Evolutionary conservation across 2,113 vertebrate species (phyloP), one percentile per base, ranked within the genome.

Genomic region (Eublepharis macularius): DNA sequence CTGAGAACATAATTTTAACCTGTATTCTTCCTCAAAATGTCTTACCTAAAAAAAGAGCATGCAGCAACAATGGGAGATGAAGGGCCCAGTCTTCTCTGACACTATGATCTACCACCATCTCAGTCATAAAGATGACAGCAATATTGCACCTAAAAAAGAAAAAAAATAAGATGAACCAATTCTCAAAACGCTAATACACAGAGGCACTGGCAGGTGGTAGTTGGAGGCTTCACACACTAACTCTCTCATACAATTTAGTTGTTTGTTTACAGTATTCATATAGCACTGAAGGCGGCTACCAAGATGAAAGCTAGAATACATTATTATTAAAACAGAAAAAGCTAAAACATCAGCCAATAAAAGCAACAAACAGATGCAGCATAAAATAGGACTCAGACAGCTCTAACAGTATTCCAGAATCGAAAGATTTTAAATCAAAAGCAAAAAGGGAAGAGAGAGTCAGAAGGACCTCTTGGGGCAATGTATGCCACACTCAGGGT

Each of bases 61-160:
- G 98, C 29, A 99, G 96, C 34, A 99, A 93, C 24, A 99, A 94
- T 0, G 98, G 98, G 6, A 99, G 96, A 82, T 99, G 99, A 57
- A 99, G 96, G 47, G 98, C 98, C 99, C 99, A 99, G 83, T 99
- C 99, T 92, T 99, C 98, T 93, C 98, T 97, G 86, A 99, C 98
- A 47, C 98, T 99, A 95, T 99, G 98, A 93, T 99, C 99, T 92
- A 98, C 98, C 90, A 99, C 98, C 98, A 99, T 99, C 93, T 99
- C 99, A 14, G 99, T 98, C 98, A 99, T 99, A 89, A 99, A 99
- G 91, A 99, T 99, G 84, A 99, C 98, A 51, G 98, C 99, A 83
- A 99, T 98, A 87, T 99, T 99, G 90, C 99, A 99, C 95, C 99
- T 99, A 91, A 66, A 74, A 88, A 63, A 60, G 1, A 29, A 63